A percentile compares a stretch with the other conserved stretches of the same genome.
These are phyloP conservation scores for Hipposideros armiger DNA, from an alignment of 2,113 vertebrate genomes.

Conservation along the genomic window DNA sequence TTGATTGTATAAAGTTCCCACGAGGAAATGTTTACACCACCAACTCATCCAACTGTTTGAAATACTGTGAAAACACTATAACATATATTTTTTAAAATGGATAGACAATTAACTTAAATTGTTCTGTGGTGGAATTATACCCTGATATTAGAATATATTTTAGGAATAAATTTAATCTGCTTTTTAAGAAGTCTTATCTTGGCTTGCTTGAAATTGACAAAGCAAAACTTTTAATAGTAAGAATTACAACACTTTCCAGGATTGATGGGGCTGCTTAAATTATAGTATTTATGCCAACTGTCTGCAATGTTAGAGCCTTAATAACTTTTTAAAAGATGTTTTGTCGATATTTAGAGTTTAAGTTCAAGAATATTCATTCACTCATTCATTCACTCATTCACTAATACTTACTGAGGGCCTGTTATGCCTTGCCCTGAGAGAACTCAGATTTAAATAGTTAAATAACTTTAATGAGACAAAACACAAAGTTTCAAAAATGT, in stretches of 20 bases:
- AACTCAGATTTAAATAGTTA: neutral
- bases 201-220: constrained; percentile 70
- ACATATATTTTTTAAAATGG: constrained; percentile 77
- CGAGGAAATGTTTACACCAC: constrained; percentile 72
- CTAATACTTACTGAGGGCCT: neutral
- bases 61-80: constrained; percentile 74
- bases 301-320: neutral
- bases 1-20: constrained; percentile 77
- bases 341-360: neutral
- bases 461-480: neutral
- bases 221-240: constrained; percentile 67
- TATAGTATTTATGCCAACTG: neutral
- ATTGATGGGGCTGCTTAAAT: neutral
- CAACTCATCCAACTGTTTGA: constrained; percentile 72
- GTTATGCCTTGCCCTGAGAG: neutral
- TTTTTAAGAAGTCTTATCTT: constrained; percentile 75
- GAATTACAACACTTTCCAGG: constrained; percentile 16
- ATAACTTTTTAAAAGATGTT: neutral
- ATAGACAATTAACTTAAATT: constrained; percentile 82
- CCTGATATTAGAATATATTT: constrained; percentile 80
- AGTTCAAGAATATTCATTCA: neutral
- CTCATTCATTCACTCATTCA: neutral
- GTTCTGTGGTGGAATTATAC: constrained; percentile 73
- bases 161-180: constrained; percentile 64
- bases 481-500: neutral